Base-by-base conservation (phyloP, 2,797 vertebrate genomes). In the Octomys mimax region DNA sequence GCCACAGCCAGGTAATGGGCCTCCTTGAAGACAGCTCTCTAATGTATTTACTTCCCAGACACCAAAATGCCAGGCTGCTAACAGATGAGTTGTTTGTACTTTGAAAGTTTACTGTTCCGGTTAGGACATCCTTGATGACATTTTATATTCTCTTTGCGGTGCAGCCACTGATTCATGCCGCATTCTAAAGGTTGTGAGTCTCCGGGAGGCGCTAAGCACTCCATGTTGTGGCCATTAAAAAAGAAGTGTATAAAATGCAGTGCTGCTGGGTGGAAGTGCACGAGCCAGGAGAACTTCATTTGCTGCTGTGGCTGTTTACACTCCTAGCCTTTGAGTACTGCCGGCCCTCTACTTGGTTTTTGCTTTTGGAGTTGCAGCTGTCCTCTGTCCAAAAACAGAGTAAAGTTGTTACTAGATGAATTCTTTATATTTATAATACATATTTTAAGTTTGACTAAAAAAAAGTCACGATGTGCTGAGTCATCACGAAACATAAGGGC, bases 41-140 rank as follows among this genome's bases (percentile, higher is more conserved):
- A 93, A 96, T 88, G 8, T 95, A 81, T 97, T 98, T 98, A 89
- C 97, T 97, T 98, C 93, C 87, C 9, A 62, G 88, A 95, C 33
- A 70, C 57, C 92, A 96, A 92, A 86, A 95, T 93, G 42, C 91
- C 89, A 98, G 95, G 59, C 84, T 98, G 61, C 97, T 98, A 96
- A 90, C 95, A 96, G 52, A 91, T 94, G 96, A 98, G 28, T 57
- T 97, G 92, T 98, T 97, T 94, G 96, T 97, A 98, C 97, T 97
- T 96, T 97, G 98, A 95, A 95, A 97, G 92, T 98, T 98, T 98
- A 94, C 97, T 87, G 88, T 66, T 96, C 22, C 26, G 91, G 94
- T 73, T 97, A 89, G 96, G 96, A 97, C 62, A 42, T 93, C 98
- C 97, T 91, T 66, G 91, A 97, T 97, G 88, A 7, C 82, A 77